A percentile compares a stretch with the other conserved stretches of the same genome.
Conservation (phyloP, 2,888 invertebrate species). For the Himalopsyche japonica region DNA sequence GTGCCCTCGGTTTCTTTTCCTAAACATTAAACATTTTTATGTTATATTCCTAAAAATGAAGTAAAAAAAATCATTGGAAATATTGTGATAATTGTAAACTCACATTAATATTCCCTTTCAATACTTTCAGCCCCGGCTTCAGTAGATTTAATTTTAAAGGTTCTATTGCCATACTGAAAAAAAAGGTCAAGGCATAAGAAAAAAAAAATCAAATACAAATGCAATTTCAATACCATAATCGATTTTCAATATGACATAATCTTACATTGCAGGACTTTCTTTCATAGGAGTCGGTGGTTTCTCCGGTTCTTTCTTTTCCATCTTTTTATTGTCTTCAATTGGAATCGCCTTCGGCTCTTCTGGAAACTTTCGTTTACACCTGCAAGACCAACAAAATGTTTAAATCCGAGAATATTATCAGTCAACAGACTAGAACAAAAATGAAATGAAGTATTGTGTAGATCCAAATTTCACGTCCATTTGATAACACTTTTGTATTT, state of each 20-base stretch:
- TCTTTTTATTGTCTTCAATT: conserved; percentile 55
- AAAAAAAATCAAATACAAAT: not conserved
- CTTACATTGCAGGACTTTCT: conserved; percentile 47
- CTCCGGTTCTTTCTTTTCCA: conserved; percentile 57
- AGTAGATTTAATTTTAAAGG: conserved; percentile 56
- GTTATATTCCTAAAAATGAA: not conserved
- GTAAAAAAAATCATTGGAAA: not conserved
- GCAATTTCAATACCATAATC: not conserved
- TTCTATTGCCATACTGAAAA: conserved; percentile 50
- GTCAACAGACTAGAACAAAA: no score
- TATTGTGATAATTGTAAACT: conserved; percentile 43
- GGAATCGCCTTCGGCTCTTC: conserved; percentile 70
- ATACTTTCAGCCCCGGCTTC: conserved; percentile 50
- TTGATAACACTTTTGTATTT: no score
- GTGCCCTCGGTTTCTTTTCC: conserved; percentile 49
- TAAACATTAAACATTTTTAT: not conserved
- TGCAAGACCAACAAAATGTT: conserved; percentile 39
- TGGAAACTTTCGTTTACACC: conserved; percentile 71
- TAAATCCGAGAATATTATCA: no score
- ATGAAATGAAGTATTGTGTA: no score
- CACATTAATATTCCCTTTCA: conserved; percentile 49
- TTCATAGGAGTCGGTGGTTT: conserved; percentile 41
- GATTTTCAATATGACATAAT: not conserved
- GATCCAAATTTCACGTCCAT: no score
- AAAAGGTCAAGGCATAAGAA: not conserved